These are phyloP conservation scores for Pollenia angustigena DNA, from an alignment of 2,888 invertebrate genomes.

Conservation along the genomic window DNA sequence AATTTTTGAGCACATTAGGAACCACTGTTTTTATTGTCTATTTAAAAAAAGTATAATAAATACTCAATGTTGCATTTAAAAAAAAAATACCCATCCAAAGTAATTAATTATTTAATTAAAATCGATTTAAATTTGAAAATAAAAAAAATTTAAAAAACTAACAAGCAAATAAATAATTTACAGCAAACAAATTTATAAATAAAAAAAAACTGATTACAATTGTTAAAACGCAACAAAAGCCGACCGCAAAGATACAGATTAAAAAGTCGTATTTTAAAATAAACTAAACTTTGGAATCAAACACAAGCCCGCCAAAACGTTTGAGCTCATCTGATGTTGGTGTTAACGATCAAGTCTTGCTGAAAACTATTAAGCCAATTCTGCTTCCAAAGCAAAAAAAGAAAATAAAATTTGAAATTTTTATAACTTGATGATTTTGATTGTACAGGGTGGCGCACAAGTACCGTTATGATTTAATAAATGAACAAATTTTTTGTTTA, in stretches of 20 bases:
- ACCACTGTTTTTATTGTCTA: not conserved
- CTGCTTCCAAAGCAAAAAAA: not conserved
- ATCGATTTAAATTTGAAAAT: not conserved
- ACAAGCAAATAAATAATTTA: not conserved
- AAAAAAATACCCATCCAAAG: not conserved
- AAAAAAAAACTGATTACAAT: conserved; percentile 14
- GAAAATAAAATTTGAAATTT: not conserved
- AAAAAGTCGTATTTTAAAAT: no score
- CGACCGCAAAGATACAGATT: not conserved
- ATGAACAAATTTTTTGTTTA: no score
- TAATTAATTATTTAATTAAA: conserved; percentile 18
- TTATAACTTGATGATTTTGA: conserved; percentile 1
- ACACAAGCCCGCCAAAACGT: not conserved
- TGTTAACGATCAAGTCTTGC: conserved; percentile 11
- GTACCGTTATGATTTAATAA: no score
- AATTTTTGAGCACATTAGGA: not conserved
- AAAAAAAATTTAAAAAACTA: not conserved
- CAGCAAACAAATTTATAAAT: not conserved
- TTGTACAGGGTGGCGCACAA: no score
- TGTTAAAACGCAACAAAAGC: not conserved
- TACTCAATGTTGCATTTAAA: not conserved
- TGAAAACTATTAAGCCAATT: conserved; percentile 8
- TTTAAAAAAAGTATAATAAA: not conserved
- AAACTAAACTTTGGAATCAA: not conserved
- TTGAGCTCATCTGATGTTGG: not conserved